These are phyloP conservation scores for Scylla paramamosain DNA, from an alignment of 1,140 invertebrate genomes.

Conservation along the genomic window DNA sequence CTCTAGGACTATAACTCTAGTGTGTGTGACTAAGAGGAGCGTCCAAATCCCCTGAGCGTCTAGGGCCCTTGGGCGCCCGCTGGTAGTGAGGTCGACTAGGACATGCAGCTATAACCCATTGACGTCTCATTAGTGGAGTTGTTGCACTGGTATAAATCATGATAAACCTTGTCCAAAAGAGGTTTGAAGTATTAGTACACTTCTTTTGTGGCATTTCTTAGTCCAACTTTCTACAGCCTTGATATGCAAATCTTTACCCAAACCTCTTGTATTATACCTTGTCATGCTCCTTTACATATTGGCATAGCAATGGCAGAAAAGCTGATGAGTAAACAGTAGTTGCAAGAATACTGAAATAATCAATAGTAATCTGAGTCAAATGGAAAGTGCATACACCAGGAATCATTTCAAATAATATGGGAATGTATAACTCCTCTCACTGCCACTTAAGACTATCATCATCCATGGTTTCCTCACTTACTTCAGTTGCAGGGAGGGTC, in stretches of 20 bases:
- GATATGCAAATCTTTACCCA: constrained; percentile 70
- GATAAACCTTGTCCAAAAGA: constrained; percentile 72
- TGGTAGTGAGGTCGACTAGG: constrained; percentile 46
- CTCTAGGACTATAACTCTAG: constrained; percentile 43
- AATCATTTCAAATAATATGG: constrained; percentile 70
- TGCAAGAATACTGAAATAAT: constrained; percentile 73
- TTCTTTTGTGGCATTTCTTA: constrained; percentile 50
- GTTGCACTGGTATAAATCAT: constrained; percentile 38
- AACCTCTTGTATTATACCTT: constrained; percentile 74
- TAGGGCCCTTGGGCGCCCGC: constrained; percentile 42
- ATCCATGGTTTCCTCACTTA: constrained; percentile 74
- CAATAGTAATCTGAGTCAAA: constrained; percentile 68
- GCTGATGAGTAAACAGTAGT: constrained; percentile 75
- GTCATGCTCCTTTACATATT: constrained; percentile 76
- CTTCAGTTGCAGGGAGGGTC: constrained; percentile 76
- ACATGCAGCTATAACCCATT: constrained; percentile 68
- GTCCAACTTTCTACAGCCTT: constrained; percentile 69
- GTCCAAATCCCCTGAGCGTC: constrained; percentile 24
- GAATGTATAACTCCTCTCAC: constrained; percentile 68
- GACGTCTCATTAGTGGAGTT: constrained; percentile 68
- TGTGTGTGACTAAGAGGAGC: constrained; percentile 46
- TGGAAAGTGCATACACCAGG: constrained; percentile 72
- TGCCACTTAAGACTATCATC: constrained; percentile 59
- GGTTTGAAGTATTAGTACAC: constrained; percentile 63
- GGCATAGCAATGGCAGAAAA: constrained; percentile 74